phyloP scores from a whole-genome alignment of 2,888 invertebrate species.

The Poecilobothrus nobilitatus region DNA sequence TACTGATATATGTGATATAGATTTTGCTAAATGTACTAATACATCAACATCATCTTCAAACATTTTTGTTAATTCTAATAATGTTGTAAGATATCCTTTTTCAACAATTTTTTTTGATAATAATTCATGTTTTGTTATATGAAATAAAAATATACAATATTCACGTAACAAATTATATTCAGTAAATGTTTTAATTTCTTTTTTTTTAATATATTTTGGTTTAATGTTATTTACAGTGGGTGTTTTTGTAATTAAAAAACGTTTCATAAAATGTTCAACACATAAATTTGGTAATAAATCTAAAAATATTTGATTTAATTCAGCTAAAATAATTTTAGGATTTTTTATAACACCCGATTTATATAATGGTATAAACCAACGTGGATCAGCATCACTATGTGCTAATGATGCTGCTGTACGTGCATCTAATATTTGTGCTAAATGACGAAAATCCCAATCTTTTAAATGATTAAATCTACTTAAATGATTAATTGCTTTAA shows the following conservation, averaged over 20 bases:
- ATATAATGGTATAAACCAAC: constrained; percentile 68
- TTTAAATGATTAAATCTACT: constrained; percentile 60
- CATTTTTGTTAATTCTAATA: constrained; percentile 53
- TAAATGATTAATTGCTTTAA: constrained; percentile 57
- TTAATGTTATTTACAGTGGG: neutral
- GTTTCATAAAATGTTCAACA: constrained; percentile 39
- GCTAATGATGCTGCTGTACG: constrained; percentile 71
- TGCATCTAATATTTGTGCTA: constrained; percentile 71
- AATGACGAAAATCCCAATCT: constrained; percentile 58
- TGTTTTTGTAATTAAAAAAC: constrained; percentile 36
- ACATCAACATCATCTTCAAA: constrained; percentile 48
- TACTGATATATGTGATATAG: constrained; percentile 58
- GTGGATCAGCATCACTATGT: constrained; percentile 59
- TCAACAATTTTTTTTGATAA: constrained; percentile 31
- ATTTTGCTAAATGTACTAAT: constrained; percentile 53
- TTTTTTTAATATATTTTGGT: no score
- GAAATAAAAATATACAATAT: constrained; percentile 39
- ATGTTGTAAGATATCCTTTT: constrained; percentile 50
- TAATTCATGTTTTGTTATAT: constrained; percentile 37
- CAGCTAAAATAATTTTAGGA: constrained; percentile 37
- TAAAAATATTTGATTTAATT: constrained; percentile 34
- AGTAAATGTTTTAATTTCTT: neutral
- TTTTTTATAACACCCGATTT: constrained; percentile 43
- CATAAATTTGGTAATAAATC: constrained; percentile 34
- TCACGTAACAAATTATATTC: constrained; percentile 37